Percentiles rank a stretch among this genome's conserved stretches.
Evolutionary conservation across 2,113 vertebrate genomes (phyloP).

Genomic region (Capra hircus): DNA sequence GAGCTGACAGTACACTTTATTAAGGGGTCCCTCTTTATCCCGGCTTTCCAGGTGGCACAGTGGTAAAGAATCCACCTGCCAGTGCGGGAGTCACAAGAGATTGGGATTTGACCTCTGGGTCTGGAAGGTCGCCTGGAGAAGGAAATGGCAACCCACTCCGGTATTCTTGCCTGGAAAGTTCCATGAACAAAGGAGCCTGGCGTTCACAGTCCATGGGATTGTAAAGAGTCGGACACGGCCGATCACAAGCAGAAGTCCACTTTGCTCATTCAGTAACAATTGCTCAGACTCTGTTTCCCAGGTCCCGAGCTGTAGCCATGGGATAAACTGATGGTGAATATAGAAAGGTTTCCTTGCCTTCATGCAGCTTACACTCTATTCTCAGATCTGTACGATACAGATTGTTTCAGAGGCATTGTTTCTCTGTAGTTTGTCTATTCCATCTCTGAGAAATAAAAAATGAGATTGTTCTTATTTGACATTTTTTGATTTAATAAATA

Average conservation of each 20-base stretch:
- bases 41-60: background rate
- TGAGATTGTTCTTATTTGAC: background rate
- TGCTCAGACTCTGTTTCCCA: background rate
- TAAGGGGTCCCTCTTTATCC: no score
- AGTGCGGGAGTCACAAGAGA: background rate
- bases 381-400: background rate
- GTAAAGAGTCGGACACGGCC: accelerated
- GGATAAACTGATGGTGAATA: background rate
- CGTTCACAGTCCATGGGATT: background rate
- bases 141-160: background rate
- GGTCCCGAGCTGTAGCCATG: accelerated
- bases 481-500: background rate
- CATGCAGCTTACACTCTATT: background rate
- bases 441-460: background rate
- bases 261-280: background rate
- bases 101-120: accelerated
- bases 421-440: background rate
- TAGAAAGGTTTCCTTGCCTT: background rate
- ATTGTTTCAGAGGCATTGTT: background rate
- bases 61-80: background rate
- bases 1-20: background rate
- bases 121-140: background rate
- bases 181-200: background rate
- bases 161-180: background rate
- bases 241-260: background rate